phyloP scores from a whole-genome alignment of 2,113 vertebrate genomes.

The Irena cyanogastra region DNA sequence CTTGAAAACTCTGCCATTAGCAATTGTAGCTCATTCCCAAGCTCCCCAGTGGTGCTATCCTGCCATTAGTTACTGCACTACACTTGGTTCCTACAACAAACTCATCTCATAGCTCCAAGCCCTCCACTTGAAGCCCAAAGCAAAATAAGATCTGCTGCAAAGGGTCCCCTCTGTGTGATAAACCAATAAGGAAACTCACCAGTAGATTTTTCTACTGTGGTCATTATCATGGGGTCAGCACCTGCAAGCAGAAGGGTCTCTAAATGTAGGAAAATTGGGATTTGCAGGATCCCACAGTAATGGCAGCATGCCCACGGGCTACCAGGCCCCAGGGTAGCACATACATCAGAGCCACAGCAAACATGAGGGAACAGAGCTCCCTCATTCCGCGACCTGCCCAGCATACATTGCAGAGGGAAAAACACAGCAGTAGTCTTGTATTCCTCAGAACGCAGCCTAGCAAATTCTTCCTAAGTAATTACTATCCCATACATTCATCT shows the following conservation, averaged over 20 bases:
- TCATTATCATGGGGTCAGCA: neutral
- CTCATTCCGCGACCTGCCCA: neutral
- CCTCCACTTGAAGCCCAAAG: neutral
- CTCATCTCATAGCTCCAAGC: neutral
- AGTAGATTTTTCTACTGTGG: neutral
- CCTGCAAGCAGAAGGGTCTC: neutral
- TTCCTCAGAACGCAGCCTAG: neutral
- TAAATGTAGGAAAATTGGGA: neutral
- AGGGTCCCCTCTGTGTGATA: neutral
- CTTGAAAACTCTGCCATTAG: neutral
- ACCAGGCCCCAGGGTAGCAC: neutral
- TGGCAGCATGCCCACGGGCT: too few relatives aligned
- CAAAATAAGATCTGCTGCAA: neutral
- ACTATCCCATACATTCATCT: too few relatives aligned
- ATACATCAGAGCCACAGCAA: neutral
- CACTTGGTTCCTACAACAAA: neutral
- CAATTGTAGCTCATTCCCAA: neutral
- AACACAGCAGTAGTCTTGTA: neutral
- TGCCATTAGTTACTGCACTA: neutral
- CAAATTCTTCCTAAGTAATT: neutral
- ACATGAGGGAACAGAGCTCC: neutral
- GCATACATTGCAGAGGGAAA: neutral
- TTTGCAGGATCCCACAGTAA: neutral
- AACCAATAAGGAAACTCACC: neutral
- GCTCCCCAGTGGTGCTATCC: neutral